Evolutionary conservation across 2,888 invertebrate genomes (phyloP).

Genomic region (Sclerodermus sp.): DNA sequence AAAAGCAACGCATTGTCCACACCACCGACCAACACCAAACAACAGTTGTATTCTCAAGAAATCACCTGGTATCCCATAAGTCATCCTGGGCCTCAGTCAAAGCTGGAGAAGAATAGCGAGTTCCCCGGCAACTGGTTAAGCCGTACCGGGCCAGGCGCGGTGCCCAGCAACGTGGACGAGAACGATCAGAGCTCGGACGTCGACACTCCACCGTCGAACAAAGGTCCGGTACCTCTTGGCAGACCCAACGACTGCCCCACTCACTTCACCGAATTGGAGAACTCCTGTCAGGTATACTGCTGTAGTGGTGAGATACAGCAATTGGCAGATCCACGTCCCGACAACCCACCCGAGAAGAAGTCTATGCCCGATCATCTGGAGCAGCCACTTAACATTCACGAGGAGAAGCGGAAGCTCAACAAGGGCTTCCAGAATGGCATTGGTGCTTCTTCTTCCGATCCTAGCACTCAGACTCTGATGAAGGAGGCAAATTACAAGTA

Average conservation of each 20-base stretch:
- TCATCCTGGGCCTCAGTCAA: slow-evolving; percentile 45
- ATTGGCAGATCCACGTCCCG: slow-evolving; percentile 46
- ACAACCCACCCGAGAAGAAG: slow-evolving; percentile 50
- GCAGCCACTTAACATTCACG: slow-evolving; percentile 48
- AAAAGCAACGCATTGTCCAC: slow-evolving; percentile 43
- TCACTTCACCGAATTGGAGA: slow-evolving; percentile 48
- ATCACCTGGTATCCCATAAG: slow-evolving; percentile 51
- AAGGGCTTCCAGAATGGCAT: slow-evolving; percentile 51
- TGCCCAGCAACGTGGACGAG: slow-evolving; percentile 50
- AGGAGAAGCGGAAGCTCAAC: slow-evolving; percentile 49
- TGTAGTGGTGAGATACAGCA: slow-evolving; percentile 49
- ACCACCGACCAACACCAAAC: slow-evolving; percentile 47
- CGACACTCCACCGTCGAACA: slow-evolving; percentile 36
- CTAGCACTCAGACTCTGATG: slow-evolving; percentile 50
- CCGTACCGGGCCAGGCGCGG: slow-evolving; percentile 43
- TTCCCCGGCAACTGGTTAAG: slow-evolving; percentile 50
- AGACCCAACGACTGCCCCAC: slow-evolving; percentile 45
- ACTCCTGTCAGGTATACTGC: slow-evolving; percentile 49
- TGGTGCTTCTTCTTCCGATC: slow-evolving; percentile 43
- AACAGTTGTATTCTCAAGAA: slow-evolving; percentile 51
- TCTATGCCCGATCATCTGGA: slow-evolving; percentile 52
- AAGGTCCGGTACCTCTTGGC: slow-evolving; percentile 44
- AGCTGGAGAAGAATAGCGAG: slow-evolving; percentile 50
- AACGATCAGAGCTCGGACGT: slow-evolving; percentile 49
- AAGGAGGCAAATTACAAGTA: slow-evolving; percentile 53